These are phyloP conservation scores for Epirrita christyi DNA, from an alignment of 2,888 invertebrate species.

Conservation along the genomic window DNA sequence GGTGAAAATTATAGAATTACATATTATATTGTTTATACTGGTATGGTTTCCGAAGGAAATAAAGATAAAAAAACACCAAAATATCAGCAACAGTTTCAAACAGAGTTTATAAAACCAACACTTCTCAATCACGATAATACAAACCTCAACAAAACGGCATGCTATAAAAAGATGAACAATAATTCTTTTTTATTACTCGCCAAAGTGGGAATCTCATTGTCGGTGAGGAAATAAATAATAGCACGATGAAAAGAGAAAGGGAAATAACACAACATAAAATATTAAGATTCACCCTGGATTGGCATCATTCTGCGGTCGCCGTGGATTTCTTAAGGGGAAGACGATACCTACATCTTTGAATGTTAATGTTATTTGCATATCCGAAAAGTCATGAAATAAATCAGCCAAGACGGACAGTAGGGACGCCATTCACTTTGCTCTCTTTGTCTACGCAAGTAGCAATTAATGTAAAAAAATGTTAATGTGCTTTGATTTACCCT, in stretches of 20 bases:
- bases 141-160: conserved; percentile 77
- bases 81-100: conserved; percentile 4
- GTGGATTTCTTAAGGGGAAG: conserved; percentile 74
- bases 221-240: conserved; percentile 83
- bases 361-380: conserved; percentile 84
- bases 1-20: not conserved
- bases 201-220: conserved; percentile 84
- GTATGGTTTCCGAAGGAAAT: no score
- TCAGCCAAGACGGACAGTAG: conserved; percentile 81
- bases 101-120: conserved; percentile 52
- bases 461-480: conserved; percentile 71
- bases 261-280: conserved; percentile 84
- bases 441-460: conserved; percentile 74
- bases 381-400: conserved; percentile 84
- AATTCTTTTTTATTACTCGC: conserved; percentile 84
- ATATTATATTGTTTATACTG: no score
- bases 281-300: conserved; percentile 84
- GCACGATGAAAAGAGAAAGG: conserved; percentile 80
- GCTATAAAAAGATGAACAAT: conserved; percentile 83
- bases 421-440: conserved; percentile 76
- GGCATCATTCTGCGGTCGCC: conserved; percentile 81
- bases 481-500: conserved; percentile 48
- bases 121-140: conserved; percentile 73
- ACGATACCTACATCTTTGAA: conserved; percentile 80
- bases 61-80: no score